Conservation (phyloP, 2,888 invertebrate genomes). For the Macropis europaea region DNA sequence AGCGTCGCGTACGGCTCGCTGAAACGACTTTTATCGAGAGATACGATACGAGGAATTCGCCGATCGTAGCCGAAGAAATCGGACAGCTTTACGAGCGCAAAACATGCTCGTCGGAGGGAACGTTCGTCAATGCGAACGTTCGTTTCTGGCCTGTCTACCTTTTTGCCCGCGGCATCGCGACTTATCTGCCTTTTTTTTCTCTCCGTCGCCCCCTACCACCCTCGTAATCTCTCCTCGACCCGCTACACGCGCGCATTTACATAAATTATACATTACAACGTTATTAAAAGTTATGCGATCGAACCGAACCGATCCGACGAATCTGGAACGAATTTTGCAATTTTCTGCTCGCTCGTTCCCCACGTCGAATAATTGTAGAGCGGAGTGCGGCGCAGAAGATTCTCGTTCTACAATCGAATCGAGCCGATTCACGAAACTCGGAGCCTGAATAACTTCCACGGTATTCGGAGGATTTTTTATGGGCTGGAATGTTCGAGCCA, state of each 20-base stretch:
- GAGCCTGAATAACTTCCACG: background rate
- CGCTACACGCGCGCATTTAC: conserved; percentile 14
- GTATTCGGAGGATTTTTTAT: background rate
- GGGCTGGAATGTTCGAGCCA: background rate
- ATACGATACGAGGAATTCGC: conserved; percentile 42
- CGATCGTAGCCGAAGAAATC: conserved; percentile 40
- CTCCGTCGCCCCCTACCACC: too few species aligned
- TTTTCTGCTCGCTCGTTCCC: too few species aligned
- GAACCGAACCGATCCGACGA: background rate
- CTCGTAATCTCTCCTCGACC: conserved; percentile 16
- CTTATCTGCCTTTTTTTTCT: conserved; percentile 2
- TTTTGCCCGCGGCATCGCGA: conserved; percentile 28
- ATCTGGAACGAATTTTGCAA: conserved; percentile 2
- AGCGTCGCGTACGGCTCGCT: background rate
- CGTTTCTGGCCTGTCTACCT: conserved; percentile 40
- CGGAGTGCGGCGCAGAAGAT: too few species aligned
- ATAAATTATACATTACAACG: conserved; percentile 22
- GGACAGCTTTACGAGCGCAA: conserved; percentile 57
- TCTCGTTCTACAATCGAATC: too few species aligned
- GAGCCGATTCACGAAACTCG: background rate
- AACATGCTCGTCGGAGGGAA: conserved; percentile 36
- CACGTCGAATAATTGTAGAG: background rate
- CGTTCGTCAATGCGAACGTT: conserved; percentile 55
- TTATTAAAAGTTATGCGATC: conserved; percentile 7
- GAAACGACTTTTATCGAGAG: conserved; percentile 38